Percentiles rank a stretch among this genome's conserved stretches.
phyloP scores from a whole-genome alignment of 2,888 invertebrate genomes.

The Meiosimyza platycephala region DNA sequence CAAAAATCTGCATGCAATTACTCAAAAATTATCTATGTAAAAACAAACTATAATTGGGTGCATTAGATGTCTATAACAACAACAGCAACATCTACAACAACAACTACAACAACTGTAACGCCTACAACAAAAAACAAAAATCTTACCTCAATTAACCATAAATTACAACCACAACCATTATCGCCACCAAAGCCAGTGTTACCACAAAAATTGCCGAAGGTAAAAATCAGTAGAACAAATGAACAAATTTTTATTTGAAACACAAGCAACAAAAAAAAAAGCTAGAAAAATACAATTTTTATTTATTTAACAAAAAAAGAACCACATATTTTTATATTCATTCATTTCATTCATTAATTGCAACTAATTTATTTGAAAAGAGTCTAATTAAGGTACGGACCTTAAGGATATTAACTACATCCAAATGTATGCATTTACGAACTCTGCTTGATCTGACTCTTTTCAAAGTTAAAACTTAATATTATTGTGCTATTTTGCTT shows the following conservation, averaged over 20 bases:
- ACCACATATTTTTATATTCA: too few species aligned
- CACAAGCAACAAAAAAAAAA: constrained; percentile 38
- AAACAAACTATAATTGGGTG: constrained; percentile 39
- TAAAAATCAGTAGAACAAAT: constrained; percentile 51
- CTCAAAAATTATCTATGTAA: constrained; percentile 33
- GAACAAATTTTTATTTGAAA: constrained; percentile 39
- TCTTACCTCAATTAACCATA: constrained; percentile 50
- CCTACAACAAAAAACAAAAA: constrained; percentile 48
- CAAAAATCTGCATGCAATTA: constrained; percentile 34
- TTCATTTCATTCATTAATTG: too few species aligned
- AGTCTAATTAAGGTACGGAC: not conserved
- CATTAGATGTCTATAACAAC: constrained; percentile 47
- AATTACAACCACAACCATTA: constrained; percentile 66
- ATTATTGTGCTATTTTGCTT: too few species aligned
- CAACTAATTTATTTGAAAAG: not conserved
- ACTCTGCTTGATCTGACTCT: too few species aligned
- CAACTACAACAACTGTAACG: constrained; percentile 38
- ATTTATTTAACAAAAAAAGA: not conserved
- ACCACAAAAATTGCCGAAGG: constrained; percentile 65
- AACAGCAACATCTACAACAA: constrained; percentile 48
- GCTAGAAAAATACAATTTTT: constrained; percentile 26
- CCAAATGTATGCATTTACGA: too few species aligned
- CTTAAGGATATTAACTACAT: too few species aligned
- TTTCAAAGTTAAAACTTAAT: too few species aligned
- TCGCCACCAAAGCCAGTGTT: constrained; percentile 67